Evolutionary conservation across 2,888 invertebrate species (phyloP).

Genomic region (Limnephilus auricula): DNA sequence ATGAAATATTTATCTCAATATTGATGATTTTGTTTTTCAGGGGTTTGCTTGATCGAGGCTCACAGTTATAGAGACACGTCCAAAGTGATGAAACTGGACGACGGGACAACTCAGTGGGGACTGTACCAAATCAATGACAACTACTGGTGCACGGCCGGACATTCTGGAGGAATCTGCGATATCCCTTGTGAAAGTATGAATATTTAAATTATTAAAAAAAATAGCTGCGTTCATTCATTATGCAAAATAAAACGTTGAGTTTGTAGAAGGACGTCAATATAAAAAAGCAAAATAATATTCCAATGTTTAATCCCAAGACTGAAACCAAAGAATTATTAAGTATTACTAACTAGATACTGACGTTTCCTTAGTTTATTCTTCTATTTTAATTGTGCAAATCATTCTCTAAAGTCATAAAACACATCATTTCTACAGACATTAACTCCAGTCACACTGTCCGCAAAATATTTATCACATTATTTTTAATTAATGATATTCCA

Average conservation of each 20-base stretch:
- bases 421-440: too few relatives aligned
- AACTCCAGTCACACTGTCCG: too few relatives aligned
- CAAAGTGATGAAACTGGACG: conserved; percentile 70
- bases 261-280: background rate
- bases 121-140: conserved; percentile 63
- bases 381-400: too few relatives aligned
- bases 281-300: background rate
- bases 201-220: background rate
- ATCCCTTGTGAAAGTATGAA: conserved; percentile 54
- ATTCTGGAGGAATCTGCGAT: conserved; percentile 30
- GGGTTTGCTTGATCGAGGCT: conserved; percentile 51
- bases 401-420: too few relatives aligned
- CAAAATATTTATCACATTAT: too few relatives aligned
- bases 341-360: too few relatives aligned
- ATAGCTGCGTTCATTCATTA: background rate
- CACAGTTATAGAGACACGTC: conserved; percentile 41
- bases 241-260: background rate
- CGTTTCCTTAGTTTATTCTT: too few relatives aligned
- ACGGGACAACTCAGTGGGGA: conserved; percentile 73
- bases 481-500: too few relatives aligned
- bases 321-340: too few relatives aligned
- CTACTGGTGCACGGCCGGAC: conserved; percentile 47
- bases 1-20: background rate
- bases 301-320: background rate
- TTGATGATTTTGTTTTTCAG: conserved; percentile 24